phyloP scores from a whole-genome alignment of 1,140 invertebrate species.

The Drosophila ogumai region DNA sequence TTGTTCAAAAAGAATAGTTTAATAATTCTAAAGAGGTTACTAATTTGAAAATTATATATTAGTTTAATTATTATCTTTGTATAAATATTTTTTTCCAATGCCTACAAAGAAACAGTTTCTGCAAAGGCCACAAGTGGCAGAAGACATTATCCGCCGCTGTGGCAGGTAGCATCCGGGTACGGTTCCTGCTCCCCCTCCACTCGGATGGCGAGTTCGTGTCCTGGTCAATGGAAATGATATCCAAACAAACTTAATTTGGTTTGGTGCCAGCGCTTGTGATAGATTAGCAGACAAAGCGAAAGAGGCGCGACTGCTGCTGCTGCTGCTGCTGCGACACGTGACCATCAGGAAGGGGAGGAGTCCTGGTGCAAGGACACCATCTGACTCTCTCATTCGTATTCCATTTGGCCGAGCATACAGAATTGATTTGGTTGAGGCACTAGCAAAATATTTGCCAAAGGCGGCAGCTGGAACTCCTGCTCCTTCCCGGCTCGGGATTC shows the following conservation, averaged over 20 bases:
- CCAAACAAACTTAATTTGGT: constrained; percentile 83
- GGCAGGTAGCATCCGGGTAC: constrained; percentile 59
- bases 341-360: constrained; percentile 35
- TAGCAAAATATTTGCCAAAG: constrained; percentile 77
- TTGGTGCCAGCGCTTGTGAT: constrained; percentile 75
- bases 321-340: constrained; percentile 61
- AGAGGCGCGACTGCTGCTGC: constrained; percentile 54
- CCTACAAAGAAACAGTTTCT: background rate
- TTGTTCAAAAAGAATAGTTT: too few relatives aligned
- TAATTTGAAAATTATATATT: too few relatives aligned
- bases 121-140: constrained; percentile 57
- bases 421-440: constrained; percentile 75
- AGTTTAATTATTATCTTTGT: background rate
- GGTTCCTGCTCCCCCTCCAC: constrained; percentile 3
- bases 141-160: constrained; percentile 25
- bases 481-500: constrained; percentile 10
- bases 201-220: constrained; percentile 20
- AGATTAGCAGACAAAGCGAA: constrained; percentile 82
- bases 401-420: constrained; percentile 71
- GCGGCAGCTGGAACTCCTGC: constrained; percentile 51
- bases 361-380: constrained; percentile 29
- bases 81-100: background rate
- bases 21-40: background rate
- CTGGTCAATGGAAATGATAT: constrained; percentile 65
- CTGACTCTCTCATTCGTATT: constrained; percentile 62